Evolutionary conservation across 2,888 invertebrate genomes (phyloP).

Genomic region (Calliphora vomitoria): DNA sequence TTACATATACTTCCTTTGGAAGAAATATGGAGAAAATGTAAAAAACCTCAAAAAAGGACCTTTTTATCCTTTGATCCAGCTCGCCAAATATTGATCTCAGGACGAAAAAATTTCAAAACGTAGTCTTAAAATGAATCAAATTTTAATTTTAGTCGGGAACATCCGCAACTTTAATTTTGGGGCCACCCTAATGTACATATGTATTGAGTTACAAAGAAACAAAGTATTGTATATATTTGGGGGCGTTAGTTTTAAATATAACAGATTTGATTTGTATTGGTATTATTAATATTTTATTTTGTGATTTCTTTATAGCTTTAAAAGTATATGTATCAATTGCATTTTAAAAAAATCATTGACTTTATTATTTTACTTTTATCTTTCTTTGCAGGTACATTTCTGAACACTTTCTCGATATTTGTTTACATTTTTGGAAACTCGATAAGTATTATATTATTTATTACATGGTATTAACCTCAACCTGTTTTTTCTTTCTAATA

Average conservation of each 20-base stretch:
- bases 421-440: not conserved
- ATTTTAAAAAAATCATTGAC: constrained; percentile 28
- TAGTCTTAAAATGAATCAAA: too few relatives aligned
- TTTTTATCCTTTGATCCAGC: too few relatives aligned
- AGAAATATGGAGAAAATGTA: too few relatives aligned
- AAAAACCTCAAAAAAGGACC: too few relatives aligned
- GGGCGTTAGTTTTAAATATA: constrained; percentile 44
- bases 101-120: too few relatives aligned
- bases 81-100: too few relatives aligned
- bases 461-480: constrained; percentile 32
- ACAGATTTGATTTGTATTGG: not conserved
- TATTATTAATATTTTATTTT: not conserved
- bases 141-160: too few relatives aligned
- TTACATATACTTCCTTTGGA: too few relatives aligned
- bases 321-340: not conserved
- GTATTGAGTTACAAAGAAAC: constrained; percentile 1
- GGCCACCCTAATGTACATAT: too few relatives aligned
- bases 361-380: constrained; percentile 9
- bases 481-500: constrained; percentile 1
- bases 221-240: constrained; percentile 12
- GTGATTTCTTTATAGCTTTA: not conserved
- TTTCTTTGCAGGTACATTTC: constrained; percentile 60
- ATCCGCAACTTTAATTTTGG: too few relatives aligned
- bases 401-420: not conserved
- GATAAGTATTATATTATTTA: constrained; percentile 23